Conservation (phyloP, 1,140 invertebrate genomes). For the Vanessa tameamea region DNA sequence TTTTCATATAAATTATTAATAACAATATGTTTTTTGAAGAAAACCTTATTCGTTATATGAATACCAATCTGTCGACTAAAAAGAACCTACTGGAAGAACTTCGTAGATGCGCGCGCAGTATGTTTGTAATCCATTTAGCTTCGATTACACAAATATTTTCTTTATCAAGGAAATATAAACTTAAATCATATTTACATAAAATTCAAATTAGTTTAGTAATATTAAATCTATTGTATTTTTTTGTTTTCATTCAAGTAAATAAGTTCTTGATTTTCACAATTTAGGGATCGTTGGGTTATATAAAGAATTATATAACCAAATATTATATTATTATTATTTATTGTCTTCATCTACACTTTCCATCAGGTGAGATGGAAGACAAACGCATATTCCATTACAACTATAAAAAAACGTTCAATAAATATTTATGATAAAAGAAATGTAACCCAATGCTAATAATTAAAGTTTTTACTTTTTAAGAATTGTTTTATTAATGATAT, state of each 20-base stretch:
- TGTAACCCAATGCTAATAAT: too few relatives aligned
- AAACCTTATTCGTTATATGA: neutral
- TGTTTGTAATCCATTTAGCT: slow-evolving; percentile 61
- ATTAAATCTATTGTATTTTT: neutral
- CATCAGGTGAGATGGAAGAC: too few relatives aligned
- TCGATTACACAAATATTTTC: slow-evolving; percentile 42
- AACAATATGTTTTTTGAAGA: neutral
- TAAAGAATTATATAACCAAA: too few relatives aligned
- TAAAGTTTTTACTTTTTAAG: too few relatives aligned
- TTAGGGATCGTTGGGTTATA: too few relatives aligned
- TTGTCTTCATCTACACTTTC: too few relatives aligned
- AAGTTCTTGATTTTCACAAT: neutral
- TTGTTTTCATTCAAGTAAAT: neutral
- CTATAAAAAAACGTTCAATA: too few relatives aligned
- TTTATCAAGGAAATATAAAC: slow-evolving; percentile 4
- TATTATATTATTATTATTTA: too few relatives aligned
- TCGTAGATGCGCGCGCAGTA: slow-evolving; percentile 54
- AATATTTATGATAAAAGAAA: too few relatives aligned
- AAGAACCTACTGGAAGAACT: slow-evolving; percentile 40
- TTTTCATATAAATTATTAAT: neutral
- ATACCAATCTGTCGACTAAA: slow-evolving; percentile 26
- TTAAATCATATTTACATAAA: neutral
- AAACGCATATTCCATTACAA: too few relatives aligned
- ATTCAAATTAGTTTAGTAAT: slow-evolving; percentile 2
- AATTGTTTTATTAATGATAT: too few relatives aligned